Evolutionary conservation across 2,888 invertebrate genomes (phyloP), one percentile per base, ranked within the genome.

Genomic region (Netelia fuscicornis): DNA sequence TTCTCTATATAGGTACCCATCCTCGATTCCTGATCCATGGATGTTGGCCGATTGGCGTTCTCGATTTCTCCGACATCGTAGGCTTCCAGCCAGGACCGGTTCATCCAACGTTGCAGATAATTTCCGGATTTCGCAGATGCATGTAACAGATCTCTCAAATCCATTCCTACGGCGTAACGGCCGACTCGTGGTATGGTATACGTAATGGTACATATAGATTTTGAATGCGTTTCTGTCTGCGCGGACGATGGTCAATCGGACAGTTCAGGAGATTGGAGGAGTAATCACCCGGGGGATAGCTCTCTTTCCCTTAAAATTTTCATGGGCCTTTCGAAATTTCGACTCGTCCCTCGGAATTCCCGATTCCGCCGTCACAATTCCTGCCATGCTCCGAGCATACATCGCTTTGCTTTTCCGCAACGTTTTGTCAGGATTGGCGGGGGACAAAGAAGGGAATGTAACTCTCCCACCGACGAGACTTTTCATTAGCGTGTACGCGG

Each of bases 51-150:
- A 67, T 67, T 37, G 37, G 62, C 64, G 71, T 60, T 65, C 80
- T 71, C 65, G 64, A 60, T 75, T 65, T 44, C 71, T 74, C 48
- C 44, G 25, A 65, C 65, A 25, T 71, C 70, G 11, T 23, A 13
- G 68, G 23, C 58, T 70, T 78, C 75, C 10, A 20, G 13, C 11
- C 67, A 23, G 25, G 6, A 25, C 37, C 20, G 71, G n/a, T 30
- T 8, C 20, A 54, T 54, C 13, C 13, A 54, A 13, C n/a, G 30
- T 54, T 11, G 17, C 67, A 81, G 72, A 84, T 72, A 81, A 84
- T 84, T 84, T 84, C 84, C 84, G 81, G 81, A 74, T 76, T 80
- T 81, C 67, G 67, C 37, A 72, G 65, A 71, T 81, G 25, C 56
- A 23, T 48, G 65, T 65, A 44, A 23, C 44, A 48, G 62, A 84